Evolutionary conservation across 2,113 vertebrate genomes (phyloP).

Genomic region (Centrocercus urophasianus): DNA sequence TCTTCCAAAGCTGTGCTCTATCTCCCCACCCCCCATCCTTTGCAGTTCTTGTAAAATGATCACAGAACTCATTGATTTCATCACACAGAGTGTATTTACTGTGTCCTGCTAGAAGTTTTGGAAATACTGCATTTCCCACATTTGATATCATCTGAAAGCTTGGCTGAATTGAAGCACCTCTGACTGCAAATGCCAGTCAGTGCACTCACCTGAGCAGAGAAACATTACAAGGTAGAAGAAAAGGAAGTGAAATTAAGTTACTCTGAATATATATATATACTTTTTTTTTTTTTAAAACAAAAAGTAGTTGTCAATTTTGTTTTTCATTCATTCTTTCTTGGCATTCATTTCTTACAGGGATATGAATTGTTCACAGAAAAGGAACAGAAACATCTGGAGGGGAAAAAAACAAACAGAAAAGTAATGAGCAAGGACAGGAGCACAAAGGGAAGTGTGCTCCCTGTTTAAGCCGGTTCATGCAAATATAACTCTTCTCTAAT

Average conservation of each 20-base stretch:
- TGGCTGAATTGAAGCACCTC: neutral
- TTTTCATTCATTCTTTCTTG: neutral
- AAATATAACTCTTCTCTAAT: neutral
- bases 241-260: neutral
- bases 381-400: neutral
- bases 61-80: neutral
- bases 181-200: neutral
- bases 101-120: neutral
- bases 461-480: neutral
- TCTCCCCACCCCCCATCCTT: neutral
- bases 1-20: neutral
- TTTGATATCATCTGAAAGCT: neutral
- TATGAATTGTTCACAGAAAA: neutral
- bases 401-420: neutral
- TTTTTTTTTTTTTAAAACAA: neutral
- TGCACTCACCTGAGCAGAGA: neutral
- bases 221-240: neutral
- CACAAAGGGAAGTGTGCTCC: neutral
- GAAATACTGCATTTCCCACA: neutral
- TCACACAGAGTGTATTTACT: neutral
- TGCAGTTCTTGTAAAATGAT: neutral
- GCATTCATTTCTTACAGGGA: neutral
- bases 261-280: neutral
- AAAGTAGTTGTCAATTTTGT: rapidly evolving
- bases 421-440: neutral